These are phyloP conservation scores for Brassicogethes aeneus DNA, from an alignment of 2,888 invertebrate genomes.

Conservation along the genomic window DNA sequence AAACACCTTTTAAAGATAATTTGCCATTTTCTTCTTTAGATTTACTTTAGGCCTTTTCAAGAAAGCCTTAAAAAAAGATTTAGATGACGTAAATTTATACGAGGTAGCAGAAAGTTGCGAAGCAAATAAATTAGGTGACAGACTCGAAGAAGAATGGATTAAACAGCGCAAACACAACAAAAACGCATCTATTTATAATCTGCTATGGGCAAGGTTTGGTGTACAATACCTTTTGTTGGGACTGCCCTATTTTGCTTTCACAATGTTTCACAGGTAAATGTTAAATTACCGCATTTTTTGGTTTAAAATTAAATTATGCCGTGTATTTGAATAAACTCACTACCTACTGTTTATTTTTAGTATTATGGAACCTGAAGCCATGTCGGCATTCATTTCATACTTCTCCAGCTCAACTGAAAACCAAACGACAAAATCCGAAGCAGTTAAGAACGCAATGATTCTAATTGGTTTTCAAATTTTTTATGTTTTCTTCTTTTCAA, in stretches of 20 bases:
- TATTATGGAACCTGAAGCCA: conserved; percentile 53
- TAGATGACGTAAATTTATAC: conserved; percentile 52
- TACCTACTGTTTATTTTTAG: conserved; percentile 37
- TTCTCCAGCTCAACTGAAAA: conserved; percentile 45
- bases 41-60: conserved; percentile 58
- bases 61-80: conserved; percentile 52
- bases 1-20: too few species aligned
- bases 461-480: conserved; percentile 54
- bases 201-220: conserved; percentile 25
- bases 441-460: conserved; percentile 59
- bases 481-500: conserved; percentile 59
- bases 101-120: conserved; percentile 44
- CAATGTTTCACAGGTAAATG: conserved; percentile 12
- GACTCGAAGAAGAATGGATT: conserved; percentile 35
- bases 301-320: too few species aligned
- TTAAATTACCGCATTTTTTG: too few species aligned
- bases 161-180: conserved; percentile 11
- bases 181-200: conserved; percentile 22
- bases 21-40: too few species aligned
- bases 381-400: conserved; percentile 59
- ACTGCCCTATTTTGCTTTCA: too few species aligned
- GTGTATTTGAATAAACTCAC: too few species aligned
- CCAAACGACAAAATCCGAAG: conserved; percentile 45
- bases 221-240: conserved; percentile 20
- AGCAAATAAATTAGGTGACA: conserved; percentile 43